A percentile compares a stretch with the other conserved stretches of the same genome.
These are phyloP conservation scores for Baryphthengus martii DNA, from an alignment of 2,113 vertebrate genomes.

Conservation along the genomic window DNA sequence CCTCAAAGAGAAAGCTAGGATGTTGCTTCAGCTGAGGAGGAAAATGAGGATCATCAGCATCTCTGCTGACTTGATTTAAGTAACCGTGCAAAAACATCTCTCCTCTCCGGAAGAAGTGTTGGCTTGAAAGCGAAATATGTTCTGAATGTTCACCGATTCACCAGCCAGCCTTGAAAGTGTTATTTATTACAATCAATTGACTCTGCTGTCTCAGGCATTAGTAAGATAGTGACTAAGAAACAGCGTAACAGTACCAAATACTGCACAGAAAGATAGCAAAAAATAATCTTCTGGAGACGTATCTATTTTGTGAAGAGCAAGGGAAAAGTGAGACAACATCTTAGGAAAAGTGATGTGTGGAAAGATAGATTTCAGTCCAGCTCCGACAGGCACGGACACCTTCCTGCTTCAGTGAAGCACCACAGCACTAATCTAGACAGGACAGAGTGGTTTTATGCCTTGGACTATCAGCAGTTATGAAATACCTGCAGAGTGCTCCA, in stretches of 20 bases:
- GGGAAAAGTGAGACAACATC: background rate
- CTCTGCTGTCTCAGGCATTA: background rate
- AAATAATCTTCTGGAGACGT: background rate
- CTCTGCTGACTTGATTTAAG: background rate
- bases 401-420: background rate
- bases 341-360: background rate
- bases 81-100: background rate
- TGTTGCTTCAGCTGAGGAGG: fast-evolving
- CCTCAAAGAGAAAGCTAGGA: background rate
- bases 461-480: fast-evolving
- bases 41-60: background rate
- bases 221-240: background rate
- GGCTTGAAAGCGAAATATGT: background rate
- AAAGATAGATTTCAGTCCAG: background rate
- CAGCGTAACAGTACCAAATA: background rate
- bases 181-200: background rate
- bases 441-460: background rate
- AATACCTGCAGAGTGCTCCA: background rate
- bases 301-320: background rate
- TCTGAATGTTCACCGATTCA: background rate
- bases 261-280: background rate
- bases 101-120: background rate
- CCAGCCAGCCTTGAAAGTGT: background rate
- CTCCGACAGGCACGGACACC: background rate
- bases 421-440: background rate